Evolutionary conservation across 2,797 vertebrate species (phyloP).

Genomic region (Thaleichthys pacificus): DNA sequence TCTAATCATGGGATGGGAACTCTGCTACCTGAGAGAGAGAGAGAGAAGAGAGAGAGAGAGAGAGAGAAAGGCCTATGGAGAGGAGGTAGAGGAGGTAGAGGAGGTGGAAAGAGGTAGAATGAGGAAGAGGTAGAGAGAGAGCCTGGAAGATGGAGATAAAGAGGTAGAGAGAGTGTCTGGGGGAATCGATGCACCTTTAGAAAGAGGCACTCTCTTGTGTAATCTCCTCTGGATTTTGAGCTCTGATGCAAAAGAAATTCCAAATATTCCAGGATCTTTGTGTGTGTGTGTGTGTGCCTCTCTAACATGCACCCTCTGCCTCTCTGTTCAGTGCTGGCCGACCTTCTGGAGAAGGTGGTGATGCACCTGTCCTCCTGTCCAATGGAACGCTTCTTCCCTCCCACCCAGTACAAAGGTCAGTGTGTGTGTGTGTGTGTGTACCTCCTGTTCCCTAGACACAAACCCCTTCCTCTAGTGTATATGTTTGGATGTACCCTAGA

Average conservation of each 20-base stretch:
- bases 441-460: neutral
- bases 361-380: conserved; percentile 75
- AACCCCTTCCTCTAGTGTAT: neutral
- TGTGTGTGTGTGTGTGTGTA: conserved; percentile 18
- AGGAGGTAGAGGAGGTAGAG: too few species aligned
- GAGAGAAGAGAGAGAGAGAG: too few species aligned
- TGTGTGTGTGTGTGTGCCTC: neutral
- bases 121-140: too few species aligned
- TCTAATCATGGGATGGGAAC: too few species aligned
- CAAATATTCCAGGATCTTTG: neutral
- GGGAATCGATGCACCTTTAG: neutral
- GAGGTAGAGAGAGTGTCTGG: neutral
- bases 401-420: conserved; percentile 81
- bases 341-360: conserved; percentile 86
- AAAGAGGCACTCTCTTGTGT: too few species aligned
- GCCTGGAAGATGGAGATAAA: too few species aligned
- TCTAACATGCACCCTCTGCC: conserved; percentile 9
- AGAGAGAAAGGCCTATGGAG: too few species aligned
- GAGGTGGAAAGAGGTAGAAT: too few species aligned
- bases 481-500: neutral
- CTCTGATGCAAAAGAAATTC: too few species aligned
- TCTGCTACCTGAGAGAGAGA: too few species aligned
- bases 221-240: too few species aligned
- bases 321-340: conserved; percentile 79
- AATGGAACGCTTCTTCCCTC: conserved; percentile 81